phyloP scores from a whole-genome alignment of 1,140 invertebrate genomes.

The Heliothis virescens region DNA sequence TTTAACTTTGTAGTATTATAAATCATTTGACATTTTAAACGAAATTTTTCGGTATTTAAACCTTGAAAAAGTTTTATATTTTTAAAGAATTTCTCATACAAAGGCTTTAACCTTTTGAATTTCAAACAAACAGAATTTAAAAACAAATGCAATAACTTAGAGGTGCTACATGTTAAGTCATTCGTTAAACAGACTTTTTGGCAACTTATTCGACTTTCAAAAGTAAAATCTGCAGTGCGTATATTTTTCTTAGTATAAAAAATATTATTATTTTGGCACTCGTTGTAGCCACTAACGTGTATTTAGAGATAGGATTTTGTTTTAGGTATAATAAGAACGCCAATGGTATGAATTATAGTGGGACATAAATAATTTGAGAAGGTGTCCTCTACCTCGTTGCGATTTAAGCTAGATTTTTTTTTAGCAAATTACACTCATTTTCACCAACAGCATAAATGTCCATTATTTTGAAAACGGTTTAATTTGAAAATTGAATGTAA shows the following conservation, averaged over 20 bases:
- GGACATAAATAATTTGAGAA: too few species aligned
- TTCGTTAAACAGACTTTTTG: neutral
- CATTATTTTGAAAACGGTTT: too few species aligned
- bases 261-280: neutral
- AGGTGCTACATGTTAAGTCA: neutral
- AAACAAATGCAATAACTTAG: neutral
- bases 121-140: too few species aligned
- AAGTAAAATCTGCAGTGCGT: conserved; percentile 14
- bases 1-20: neutral
- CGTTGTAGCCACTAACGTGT: neutral
- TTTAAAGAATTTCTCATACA: too few species aligned
- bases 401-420: too few species aligned
- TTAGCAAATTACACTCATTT: too few species aligned
- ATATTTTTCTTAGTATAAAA: neutral
- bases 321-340: neutral
- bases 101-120: too few species aligned
- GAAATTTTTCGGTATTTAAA: neutral
- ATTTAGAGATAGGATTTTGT: neutral
- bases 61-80: too few species aligned
- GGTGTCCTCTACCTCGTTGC: too few species aligned
- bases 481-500: too few species aligned
- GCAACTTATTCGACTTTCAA: conserved; percentile 14
- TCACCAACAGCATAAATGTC: too few species aligned
- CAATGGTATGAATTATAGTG: too few species aligned
- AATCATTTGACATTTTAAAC: neutral